Base-by-base conservation (phyloP, 2,797 vertebrate species). In the Borostomias antarcticus region DNA sequence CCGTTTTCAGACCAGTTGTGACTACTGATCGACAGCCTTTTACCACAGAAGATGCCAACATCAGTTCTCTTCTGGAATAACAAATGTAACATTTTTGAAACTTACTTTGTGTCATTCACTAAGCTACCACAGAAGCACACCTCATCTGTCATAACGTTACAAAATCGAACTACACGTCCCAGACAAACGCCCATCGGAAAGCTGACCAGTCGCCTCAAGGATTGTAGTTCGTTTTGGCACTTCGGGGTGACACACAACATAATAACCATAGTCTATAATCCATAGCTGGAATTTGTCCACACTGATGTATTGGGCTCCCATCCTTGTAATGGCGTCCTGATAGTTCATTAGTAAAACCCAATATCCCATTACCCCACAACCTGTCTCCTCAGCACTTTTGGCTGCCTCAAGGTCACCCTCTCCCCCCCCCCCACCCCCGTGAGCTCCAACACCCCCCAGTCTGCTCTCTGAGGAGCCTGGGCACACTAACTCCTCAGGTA, bases 381-480 rank as follows among this genome's bases (percentile, higher is more conserved):
- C 23, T 29, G 57, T 51, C 35, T 25, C n/a, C 29, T 62, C 59
- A 69, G 67, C 59, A 69, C 40, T 32, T 63, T 26, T 58, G 52
- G 52, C 59, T 10, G 30, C n/a, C 32, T 56, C 7, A 48, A 69
- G 32, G 59, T 69, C 51, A 69, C 37, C 51, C 62, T 62, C 21
- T 54, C 3, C 10, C 40, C 15, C 15, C 13, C 0, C 6, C 13
- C 6, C 13, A 15, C 13, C n/a, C 8, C 15, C 15, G 8, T 5
- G n/a, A n/a, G 40, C 40, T 43, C 40, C 40, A n/a, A 3, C 2
- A 17, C 3, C 40, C 40, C 15, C 15, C 15, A n/a, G 40, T 17
- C 40, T 43, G 15, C n/a, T n/a, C 40, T 43, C 40, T 15, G 11
- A 2, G 11, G 11, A 13, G 3, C 40, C 40, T 15, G 13, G 6